Base-by-base conservation (phyloP, 2,888 invertebrate genomes). In the Lithosia quadra region DNA sequence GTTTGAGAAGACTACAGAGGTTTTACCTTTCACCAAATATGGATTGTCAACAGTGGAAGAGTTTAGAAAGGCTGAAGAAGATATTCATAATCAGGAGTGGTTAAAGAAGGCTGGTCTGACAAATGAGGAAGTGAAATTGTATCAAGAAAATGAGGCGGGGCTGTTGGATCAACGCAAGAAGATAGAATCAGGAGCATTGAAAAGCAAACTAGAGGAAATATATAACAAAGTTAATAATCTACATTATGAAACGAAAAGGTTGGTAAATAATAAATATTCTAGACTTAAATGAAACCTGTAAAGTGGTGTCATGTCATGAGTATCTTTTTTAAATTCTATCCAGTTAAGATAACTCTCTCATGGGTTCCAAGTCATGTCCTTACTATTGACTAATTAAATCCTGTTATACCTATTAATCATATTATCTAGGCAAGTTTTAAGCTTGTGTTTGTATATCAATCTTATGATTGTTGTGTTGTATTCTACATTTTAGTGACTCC, bases 81-180 rank as follows among this genome's bases (percentile, higher is more conserved):
- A 92, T 61, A 79, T 92, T 28, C 86, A 92, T 57, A 85, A 91
- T 77, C 80, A 91, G 56, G 95, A 95, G 84, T 87, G 88, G 82
- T 79, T 96, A 63, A 95, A 93, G 77, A 92, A 90, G 63, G 90
- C 90, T 56, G 96, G 95, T 43, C 84, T 96, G 8, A 88, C 92
- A 7, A 84, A 88, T 63, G 92, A 95, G 8, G 96, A 96, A 85
- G 91, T 96, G 24, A 89, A 93, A 77, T 74, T 96, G n/a, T 94
- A 94, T 63, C 86, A 90, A 57, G 95, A 95, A 63, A 91, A 92
- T 78, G 91, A 95, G 83, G 89, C 90, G 33, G 94, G 94, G 2
- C 75, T 84, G 18, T 72, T 90, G 22, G 86, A 89, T 43, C 85
- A 88, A 53, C 86, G 84, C 2, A 88, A 83, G 21, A 91, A 91